A percentile compares a stretch with the other conserved stretches of the same genome.
phyloP scores from a whole-genome alignment of 2,113 vertebrate species.

The Rhabdomys dilectus region DNA sequence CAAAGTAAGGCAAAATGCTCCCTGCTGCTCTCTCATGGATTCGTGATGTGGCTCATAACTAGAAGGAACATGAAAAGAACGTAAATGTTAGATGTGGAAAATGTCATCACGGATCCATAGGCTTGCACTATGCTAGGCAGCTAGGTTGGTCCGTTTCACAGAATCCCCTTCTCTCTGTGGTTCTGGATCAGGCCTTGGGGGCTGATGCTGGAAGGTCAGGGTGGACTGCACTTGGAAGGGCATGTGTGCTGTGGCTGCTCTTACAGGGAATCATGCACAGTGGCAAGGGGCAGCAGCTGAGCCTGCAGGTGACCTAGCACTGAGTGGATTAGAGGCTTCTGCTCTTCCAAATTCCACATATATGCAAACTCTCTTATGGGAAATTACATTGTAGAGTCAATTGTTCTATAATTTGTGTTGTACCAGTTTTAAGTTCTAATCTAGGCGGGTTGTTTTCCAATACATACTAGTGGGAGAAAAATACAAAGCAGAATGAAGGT shows the following conservation, averaged over 20 bases:
- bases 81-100: neutral
- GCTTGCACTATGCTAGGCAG: neutral
- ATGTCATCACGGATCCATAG: neutral
- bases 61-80: neutral
- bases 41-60: constrained; percentile 1
- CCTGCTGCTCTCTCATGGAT: neutral
- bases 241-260: rapidly evolving
- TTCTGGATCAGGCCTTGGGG: neutral
- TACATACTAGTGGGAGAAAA: neutral
- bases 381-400: neutral
- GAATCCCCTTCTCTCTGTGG: neutral
- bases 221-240: neutral
- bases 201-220: neutral
- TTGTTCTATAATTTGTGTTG: neutral
- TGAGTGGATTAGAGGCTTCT: neutral
- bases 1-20: neutral
- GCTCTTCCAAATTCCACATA: neutral
- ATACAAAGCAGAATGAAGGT: neutral
- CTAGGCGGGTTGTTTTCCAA: constrained; percentile 10
- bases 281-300: neutral
- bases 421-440: constrained; percentile 18
- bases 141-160: neutral
- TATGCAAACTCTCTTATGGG: neutral
- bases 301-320: neutral
- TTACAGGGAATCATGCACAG: neutral